Evolutionary conservation across 1,140 invertebrate species (phyloP), one percentile per base, ranked within the genome.

Genomic region (Zaprionus nigranus): DNA sequence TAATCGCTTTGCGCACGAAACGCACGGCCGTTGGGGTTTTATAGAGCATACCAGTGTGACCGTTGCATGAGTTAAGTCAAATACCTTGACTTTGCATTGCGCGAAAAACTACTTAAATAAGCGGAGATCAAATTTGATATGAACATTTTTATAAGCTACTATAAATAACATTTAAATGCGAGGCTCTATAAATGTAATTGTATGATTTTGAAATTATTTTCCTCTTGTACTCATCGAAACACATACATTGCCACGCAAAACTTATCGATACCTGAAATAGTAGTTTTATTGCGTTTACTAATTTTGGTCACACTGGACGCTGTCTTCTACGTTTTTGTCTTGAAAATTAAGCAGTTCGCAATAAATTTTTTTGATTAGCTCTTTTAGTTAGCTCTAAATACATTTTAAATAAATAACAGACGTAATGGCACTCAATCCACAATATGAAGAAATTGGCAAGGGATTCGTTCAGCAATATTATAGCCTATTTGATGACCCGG

Each of bases 391-490:
- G 22, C 26, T 17, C 26, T 7, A 56, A 56, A 22, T 46, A 26
- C 1, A 1, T 58, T 15, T n/a, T 26, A 15, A 9, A 40, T 5
- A 17, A 28, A 43, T 34, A 36, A 36, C 38, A n/a, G 2, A 60
- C 69, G 93, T 92, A 92, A 97, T 97, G 97, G 95, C 96, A 85
- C 93, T 98, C 71, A 98, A 98, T 94, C 96, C 96, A 67, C 96
- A 97, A 86, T 99, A 98, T 92, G 97, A 98, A 92, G 96, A 95
- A 34, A 98, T 99, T 91, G 97, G 97, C 65, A 98, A 98, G 94
- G 96, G 96, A 75, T 99, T 99, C 93, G 97, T 98, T 38, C 96
- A 97, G 81, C 97, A 98, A 94, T 99, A 98, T 94, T 99, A 99
- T 93, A 94, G 94, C 38, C 91, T 98, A 78, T 98, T 99, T 92